A percentile compares a stretch with the other conserved stretches of the same genome.
Conservation (phyloP, 2,113 vertebrate genomes). For the Megaceryle torquata region DNA sequence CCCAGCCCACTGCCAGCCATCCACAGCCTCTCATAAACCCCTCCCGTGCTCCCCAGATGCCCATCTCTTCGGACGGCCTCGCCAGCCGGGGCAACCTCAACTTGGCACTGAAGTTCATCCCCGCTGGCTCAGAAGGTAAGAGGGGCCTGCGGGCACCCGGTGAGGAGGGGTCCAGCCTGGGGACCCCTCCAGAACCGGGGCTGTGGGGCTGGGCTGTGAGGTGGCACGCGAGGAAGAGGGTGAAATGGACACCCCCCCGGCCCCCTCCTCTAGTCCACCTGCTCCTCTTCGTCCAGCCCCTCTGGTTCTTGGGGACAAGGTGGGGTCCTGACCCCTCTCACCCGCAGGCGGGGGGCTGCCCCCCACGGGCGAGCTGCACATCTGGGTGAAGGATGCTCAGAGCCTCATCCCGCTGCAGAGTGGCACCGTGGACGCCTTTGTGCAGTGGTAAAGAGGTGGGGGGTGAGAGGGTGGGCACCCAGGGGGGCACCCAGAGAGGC, state of each 20-base stretch:
- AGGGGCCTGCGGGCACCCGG: fast-evolving
- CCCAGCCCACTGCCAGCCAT: fast-evolving
- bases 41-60: constrained; percentile 61
- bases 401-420: constrained; percentile 83
- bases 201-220: neutral
- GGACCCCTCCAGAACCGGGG: neutral
- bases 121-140: constrained; percentile 83
- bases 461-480: too few relatives aligned
- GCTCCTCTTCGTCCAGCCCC: neutral
- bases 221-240: neutral
- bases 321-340: neutral
- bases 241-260: neutral
- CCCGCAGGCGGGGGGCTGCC: constrained; percentile 80
- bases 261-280: neutral
- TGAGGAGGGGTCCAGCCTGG: fast-evolving
- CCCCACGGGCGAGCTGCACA: constrained; percentile 90
- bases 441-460: constrained; percentile 82
- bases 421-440: constrained; percentile 79
- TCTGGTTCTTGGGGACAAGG: neutral
- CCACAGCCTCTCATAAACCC: neutral
- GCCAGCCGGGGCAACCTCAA: constrained; percentile 81
- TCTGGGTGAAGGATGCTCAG: constrained; percentile 92
- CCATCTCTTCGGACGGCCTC: constrained; percentile 74
- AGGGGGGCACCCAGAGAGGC: neutral
- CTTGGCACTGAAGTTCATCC: constrained; percentile 87